A percentile compares a stretch with the other conserved stretches of the same genome.
Evolutionary conservation across 2,113 vertebrate species (phyloP).

Genomic region (Tragelaphus scriptus): DNA sequence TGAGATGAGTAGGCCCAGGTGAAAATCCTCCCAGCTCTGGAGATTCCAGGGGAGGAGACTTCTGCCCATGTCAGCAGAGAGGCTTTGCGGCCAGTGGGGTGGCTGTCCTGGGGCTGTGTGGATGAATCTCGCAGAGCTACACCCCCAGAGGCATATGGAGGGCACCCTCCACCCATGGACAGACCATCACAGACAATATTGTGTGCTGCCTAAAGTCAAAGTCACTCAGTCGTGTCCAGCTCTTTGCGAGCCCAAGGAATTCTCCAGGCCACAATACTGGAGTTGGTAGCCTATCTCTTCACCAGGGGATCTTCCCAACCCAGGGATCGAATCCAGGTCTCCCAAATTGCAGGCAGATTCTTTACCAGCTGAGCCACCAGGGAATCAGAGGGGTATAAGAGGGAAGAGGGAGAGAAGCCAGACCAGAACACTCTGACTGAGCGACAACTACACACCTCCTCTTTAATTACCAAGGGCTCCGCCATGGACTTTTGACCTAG

Average conservation of each 20-base stretch:
- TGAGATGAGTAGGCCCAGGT: neutral
- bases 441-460: neutral
- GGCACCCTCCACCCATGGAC: neutral
- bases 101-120: neutral
- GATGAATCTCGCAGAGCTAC: neutral
- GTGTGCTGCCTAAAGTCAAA: neutral
- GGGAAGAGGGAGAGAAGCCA: neutral
- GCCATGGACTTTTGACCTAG: neutral
- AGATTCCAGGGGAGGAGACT: neutral
- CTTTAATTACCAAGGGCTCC: neutral
- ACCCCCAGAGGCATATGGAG: neutral
- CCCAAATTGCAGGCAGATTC: fast-evolving
- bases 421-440: neutral
- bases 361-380: neutral
- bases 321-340: neutral
- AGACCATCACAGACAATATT: neutral
- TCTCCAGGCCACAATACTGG: neutral
- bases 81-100: too few species aligned
- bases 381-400: neutral
- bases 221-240: neutral
- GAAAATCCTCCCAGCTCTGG: neutral
- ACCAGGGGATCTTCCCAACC: neutral
- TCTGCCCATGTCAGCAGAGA: neutral
- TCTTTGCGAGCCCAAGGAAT: neutral
- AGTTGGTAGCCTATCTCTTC: neutral